A percentile compares a stretch with the other conserved stretches of the same genome.
These are phyloP conservation scores for Heliconius hermathena DNA, from an alignment of 1,140 invertebrate genomes.

Conservation along the genomic window DNA sequence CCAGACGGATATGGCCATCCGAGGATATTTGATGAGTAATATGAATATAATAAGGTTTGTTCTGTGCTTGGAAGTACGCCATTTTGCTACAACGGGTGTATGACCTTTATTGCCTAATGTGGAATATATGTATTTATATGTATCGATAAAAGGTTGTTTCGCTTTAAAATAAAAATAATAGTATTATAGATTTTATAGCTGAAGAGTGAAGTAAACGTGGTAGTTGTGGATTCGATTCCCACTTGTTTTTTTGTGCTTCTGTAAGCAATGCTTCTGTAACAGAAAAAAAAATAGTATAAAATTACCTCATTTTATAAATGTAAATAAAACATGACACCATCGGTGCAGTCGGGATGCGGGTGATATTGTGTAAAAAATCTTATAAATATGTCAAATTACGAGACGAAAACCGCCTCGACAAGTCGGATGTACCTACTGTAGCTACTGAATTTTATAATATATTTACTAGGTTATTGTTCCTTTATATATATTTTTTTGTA, in stretches of 20 bases:
- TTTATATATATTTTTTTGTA: background rate
- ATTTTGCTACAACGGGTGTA: slow-evolving; percentile 30
- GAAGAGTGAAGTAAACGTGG: background rate
- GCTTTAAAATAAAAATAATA: background rate
- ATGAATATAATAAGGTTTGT: slow-evolving; percentile 42
- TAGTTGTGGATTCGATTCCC: background rate
- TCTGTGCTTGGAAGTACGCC: slow-evolving; percentile 38
- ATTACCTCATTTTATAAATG: background rate
- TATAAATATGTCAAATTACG: background rate
- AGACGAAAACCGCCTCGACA: background rate
- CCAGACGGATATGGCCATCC: slow-evolving; percentile 56
- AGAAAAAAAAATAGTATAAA: background rate
- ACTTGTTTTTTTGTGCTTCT: background rate
- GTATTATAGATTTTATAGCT: background rate
- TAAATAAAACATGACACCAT: background rate
- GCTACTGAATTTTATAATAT: background rate
- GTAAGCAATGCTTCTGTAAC: too few species aligned
- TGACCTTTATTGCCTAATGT: slow-evolving; percentile 21
- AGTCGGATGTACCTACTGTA: background rate
- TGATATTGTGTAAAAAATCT: background rate
- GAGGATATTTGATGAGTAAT: slow-evolving; percentile 62
- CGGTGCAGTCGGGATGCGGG: background rate
- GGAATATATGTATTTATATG: background rate
- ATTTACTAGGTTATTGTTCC: background rate
- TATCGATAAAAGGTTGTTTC: background rate